Evolutionary conservation across 2,888 invertebrate species (phyloP).

Genomic region (Cataglyphis albicans): DNA sequence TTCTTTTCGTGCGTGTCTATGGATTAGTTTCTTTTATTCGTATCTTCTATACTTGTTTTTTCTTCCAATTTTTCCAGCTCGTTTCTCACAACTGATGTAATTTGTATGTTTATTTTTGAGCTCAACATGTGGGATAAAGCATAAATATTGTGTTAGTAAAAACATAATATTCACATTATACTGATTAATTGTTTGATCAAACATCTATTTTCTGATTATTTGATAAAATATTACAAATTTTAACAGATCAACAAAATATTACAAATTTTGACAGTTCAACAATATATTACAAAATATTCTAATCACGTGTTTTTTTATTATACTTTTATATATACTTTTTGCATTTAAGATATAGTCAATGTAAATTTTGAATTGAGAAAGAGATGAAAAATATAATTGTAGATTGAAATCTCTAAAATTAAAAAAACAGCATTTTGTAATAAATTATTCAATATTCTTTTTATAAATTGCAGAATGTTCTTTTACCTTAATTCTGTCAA

Average conservation of each 20-base stretch:
- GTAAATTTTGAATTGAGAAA: neutral
- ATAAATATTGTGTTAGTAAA: neutral
- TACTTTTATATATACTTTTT: neutral
- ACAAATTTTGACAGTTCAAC: too few species aligned
- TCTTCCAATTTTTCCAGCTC: neutral
- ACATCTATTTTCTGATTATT: neutral
- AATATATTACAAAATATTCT: too few species aligned
- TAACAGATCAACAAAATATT: too few species aligned
- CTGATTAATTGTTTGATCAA: neutral
- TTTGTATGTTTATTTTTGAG: neutral
- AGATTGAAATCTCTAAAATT: neutral
- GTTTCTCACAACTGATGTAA: neutral
- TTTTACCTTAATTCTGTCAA: neutral
- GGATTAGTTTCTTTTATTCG: neutral
- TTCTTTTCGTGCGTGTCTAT: too few species aligned
- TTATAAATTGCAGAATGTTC: too few species aligned
- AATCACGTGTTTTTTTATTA: neutral
- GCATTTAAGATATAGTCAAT: neutral
- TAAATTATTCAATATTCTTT: neutral
- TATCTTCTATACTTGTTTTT: neutral
- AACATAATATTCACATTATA: neutral
- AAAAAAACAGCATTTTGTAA: neutral
- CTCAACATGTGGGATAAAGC: neutral
- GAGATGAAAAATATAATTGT: neutral
- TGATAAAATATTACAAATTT: too few species aligned